Evolutionary conservation across 2,113 vertebrate species (phyloP).

Genomic region (Triplophysa rosa): DNA sequence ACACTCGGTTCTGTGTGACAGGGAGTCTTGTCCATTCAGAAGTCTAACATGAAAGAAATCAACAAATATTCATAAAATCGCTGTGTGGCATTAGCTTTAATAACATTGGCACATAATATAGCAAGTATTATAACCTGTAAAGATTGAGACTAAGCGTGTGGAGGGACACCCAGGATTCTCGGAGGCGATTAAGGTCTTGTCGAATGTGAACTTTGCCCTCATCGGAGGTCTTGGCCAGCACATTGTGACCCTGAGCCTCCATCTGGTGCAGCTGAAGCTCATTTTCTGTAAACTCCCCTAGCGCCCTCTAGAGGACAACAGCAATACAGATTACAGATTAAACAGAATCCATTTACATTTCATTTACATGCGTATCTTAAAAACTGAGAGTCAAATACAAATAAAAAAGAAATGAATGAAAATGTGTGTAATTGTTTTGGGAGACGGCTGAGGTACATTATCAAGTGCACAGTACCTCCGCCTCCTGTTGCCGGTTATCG

Average conservation of each 20-base stretch:
- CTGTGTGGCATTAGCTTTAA: too few relatives aligned
- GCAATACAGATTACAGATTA: background rate
- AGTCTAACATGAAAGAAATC: constrained; percentile 57
- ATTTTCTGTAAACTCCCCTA: constrained; percentile 84
- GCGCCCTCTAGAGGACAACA: constrained; percentile 73
- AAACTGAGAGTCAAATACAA: too few relatives aligned
- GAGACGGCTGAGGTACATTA: background rate
- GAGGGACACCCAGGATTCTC: constrained; percentile 73
- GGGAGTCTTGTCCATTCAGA: constrained; percentile 51
- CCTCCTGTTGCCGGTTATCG: constrained; percentile 66
- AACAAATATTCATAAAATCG: background rate
- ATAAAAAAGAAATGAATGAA: background rate
- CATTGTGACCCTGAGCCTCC: constrained; percentile 73
- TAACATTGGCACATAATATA: background rate
- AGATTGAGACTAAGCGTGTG: constrained; percentile 67
- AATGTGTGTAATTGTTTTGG: background rate
- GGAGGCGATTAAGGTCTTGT: constrained; percentile 76
- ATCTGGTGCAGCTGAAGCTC: constrained; percentile 81
- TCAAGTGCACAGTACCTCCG: constrained; percentile 74
- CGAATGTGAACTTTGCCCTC: constrained; percentile 79
- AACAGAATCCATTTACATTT: too few relatives aligned
- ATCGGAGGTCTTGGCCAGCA: constrained; percentile 78
- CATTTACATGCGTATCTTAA: too few relatives aligned
- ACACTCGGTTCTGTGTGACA: background rate
- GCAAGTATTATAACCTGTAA: constrained; percentile 62